Percentiles rank a stretch among this genome's conserved stretches.
Evolutionary conservation across 2,888 invertebrate species (phyloP).

Genomic region (Galeopsomyia nigrocyanea): DNA sequence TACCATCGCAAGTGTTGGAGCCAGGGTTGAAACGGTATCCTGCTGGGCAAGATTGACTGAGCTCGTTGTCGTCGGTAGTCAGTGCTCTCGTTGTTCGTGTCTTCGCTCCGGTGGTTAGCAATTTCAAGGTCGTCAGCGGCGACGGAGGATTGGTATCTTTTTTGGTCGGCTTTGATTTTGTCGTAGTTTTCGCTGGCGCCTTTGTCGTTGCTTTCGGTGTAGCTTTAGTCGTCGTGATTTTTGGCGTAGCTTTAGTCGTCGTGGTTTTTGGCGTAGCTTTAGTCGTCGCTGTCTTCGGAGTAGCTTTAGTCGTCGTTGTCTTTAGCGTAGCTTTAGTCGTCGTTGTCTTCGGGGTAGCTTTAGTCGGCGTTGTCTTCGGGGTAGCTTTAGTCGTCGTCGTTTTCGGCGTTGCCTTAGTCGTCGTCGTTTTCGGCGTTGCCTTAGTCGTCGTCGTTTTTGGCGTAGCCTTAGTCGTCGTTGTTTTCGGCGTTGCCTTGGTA

Average conservation of each 20-base stretch:
- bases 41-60: slow-evolving; percentile 57
- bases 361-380: slow-evolving; percentile 1
- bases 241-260: too few species aligned
- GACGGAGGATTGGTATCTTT: slow-evolving; percentile 1
- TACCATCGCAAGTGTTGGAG: slow-evolving; percentile 65
- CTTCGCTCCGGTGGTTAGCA: slow-evolving; percentile 32
- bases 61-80: slow-evolving; percentile 52
- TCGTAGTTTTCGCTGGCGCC: neutral
- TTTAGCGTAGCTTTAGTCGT: too few species aligned
- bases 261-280: neutral
- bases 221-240: too few species aligned
- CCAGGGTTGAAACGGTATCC: slow-evolving; percentile 63
- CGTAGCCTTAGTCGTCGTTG: neutral
- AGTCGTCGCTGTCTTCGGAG: neutral
- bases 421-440: neutral
- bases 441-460: neutral
- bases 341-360: too few species aligned
- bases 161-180: neutral
- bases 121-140: neutral
- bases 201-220: too few species aligned
- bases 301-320: neutral
- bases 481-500: too few species aligned
- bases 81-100: slow-evolving; percentile 48
- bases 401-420: too few species aligned
- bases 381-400: too few species aligned